Conservation (phyloP, 2,888 invertebrate species). For the Coremacera marginata region DNA sequence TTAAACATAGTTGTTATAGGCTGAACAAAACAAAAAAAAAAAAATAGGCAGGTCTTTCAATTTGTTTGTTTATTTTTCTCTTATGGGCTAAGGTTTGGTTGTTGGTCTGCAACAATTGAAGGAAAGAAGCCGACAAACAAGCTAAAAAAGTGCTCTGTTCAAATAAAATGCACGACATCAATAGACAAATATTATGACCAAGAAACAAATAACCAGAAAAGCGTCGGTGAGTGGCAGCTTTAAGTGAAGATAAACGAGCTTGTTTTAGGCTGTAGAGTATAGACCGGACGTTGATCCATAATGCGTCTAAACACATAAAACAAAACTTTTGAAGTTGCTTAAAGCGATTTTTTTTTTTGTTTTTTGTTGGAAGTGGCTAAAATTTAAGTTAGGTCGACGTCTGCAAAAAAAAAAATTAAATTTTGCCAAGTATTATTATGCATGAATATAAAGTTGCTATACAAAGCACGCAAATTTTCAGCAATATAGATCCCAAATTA, state of each 20-base stretch:
- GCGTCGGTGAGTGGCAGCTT: background rate
- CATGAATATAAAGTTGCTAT: too few species aligned
- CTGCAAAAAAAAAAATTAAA: too few species aligned
- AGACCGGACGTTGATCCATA: too few species aligned
- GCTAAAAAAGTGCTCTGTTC: background rate
- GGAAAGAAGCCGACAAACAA: constrained; percentile 12
- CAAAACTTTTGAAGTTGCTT: too few species aligned
- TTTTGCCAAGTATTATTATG: too few species aligned
- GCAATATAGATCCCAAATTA: too few species aligned
- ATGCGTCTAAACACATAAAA: too few species aligned
- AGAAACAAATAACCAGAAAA: background rate
- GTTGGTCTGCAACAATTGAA: background rate
- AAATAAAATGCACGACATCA: background rate
- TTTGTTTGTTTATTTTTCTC: background rate
- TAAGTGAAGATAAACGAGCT: background rate
- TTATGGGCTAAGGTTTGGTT: background rate
- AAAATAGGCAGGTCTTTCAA: background rate
- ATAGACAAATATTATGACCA: background rate
- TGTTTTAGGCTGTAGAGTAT: background rate
- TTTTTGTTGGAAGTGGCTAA: too few species aligned
- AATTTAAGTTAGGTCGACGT: too few species aligned
- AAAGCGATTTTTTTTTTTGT: too few species aligned
- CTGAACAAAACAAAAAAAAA: too few species aligned
- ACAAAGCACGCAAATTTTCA: too few species aligned
- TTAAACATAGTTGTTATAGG: background rate